Base-by-base conservation (phyloP, 2,888 invertebrate species). In the Pycnomerus fuliginosus region DNA sequence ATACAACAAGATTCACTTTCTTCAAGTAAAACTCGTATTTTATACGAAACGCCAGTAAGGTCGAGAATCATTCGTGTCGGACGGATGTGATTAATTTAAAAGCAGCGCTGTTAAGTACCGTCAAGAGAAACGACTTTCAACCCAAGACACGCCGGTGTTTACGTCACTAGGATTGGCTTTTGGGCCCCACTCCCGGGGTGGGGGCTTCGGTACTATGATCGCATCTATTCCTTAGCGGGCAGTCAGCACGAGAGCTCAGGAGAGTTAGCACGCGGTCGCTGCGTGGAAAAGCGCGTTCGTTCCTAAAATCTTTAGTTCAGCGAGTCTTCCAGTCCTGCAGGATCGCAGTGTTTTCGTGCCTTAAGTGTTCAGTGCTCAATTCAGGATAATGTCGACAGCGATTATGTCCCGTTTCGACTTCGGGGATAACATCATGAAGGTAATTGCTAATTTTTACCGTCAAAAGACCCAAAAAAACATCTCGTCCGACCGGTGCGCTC, bases 401-500 rank as follows among this genome's bases (percentile, higher is more conserved):
- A 84, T 85, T 74, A 85, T 85, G 85, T 81, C 82, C 74, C 81
- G 80, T 77, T 85, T 83, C 76, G 85, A 85, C 67, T 83, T 85
- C 76, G 82, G 81, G 77, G 85, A 85, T 73, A 78, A 82, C 74
- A 76, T 83, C 65, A 78, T 83, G 71, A 84, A 84, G 84, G 84
- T 84, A 80, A 74, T 53, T 5, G 7, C n/a, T n/a, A n/a, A n/a
- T n/a, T n/a, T n/a, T n/a, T n/a, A n/a, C n/a, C n/a, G n/a, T n/a
- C n/a, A n/a, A n/a, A n/a, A n/a, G n/a, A n/a, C n/a, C n/a, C n/a
- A n/a, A n/a, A n/a, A n/a, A n/a, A n/a, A n/a, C n/a, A n/a, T 45
- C 34, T 34, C 35, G 45, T 33, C 36, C 22, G 37, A 38, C 44
- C 38, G 31, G 40, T 36, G 35, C 15, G 8, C 23, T 27, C 25